Evolutionary conservation across 37 sponge, comb jelly and placozoan species (phyloP).

Genomic region (Chondrilla cf. caribensis): DNA sequence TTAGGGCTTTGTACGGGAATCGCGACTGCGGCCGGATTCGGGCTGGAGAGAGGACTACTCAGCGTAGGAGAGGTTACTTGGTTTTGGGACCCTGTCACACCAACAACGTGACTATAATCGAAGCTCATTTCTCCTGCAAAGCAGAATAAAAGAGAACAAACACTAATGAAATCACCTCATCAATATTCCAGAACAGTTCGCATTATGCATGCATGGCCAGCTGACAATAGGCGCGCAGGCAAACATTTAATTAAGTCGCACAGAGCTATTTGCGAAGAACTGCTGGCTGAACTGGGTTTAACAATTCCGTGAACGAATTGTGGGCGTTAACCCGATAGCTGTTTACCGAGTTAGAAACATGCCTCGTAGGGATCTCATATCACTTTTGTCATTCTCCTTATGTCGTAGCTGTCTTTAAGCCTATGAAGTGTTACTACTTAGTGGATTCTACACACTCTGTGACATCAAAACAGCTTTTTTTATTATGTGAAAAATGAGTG

Average conservation of each 20-base stretch:
- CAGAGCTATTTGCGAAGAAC: too few relatives aligned
- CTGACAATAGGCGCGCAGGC: background rate
- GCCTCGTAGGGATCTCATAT: background rate
- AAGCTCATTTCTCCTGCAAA: background rate
- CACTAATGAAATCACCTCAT: constrained; percentile 16
- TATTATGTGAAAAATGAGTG: too few relatives aligned
- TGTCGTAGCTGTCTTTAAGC: too few relatives aligned
- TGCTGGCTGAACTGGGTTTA: too few relatives aligned
- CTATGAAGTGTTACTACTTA: too few relatives aligned
- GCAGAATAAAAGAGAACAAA: background rate
- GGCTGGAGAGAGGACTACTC: constrained; percentile 10
- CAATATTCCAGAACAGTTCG: background rate
- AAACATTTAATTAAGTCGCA: too few relatives aligned
- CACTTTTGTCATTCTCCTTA: too few relatives aligned
- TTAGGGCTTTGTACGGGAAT: constrained; percentile 67
- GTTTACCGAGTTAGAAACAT: too few relatives aligned
- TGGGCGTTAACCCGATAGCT: background rate
- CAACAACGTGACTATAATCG: background rate
- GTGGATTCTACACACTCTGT: too few relatives aligned
- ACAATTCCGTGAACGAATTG: too few relatives aligned
- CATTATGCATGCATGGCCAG: constrained; percentile 13
- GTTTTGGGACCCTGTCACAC: background rate
- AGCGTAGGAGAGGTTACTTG: background rate
- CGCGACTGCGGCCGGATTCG: constrained; percentile 3
- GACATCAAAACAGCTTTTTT: too few relatives aligned